These are phyloP conservation scores for Rhagonycha fulva DNA, from an alignment of 2,888 invertebrate species.

Conservation along the genomic window DNA sequence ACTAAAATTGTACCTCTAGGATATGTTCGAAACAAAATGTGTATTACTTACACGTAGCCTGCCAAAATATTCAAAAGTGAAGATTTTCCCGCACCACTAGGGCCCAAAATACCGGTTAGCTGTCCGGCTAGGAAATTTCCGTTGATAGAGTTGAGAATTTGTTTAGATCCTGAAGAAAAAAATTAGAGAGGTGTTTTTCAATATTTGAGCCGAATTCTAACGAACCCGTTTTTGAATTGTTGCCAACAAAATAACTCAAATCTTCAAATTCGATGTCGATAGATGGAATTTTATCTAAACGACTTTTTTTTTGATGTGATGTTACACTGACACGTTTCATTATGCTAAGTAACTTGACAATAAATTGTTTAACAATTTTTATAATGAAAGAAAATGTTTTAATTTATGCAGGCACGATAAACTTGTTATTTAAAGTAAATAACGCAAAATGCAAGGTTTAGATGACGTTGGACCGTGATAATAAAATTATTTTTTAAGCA, in stretches of 20 bases:
- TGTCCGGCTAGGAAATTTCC: slow-evolving; percentile 22
- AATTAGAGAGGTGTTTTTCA: no score
- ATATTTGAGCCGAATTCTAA: neutral
- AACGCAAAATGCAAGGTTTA: neutral
- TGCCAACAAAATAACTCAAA: slow-evolving; percentile 1
- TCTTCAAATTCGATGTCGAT: slow-evolving; percentile 20
- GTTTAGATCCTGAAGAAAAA: slow-evolving; percentile 10
- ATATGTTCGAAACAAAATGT: neutral
- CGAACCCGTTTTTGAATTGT: neutral
- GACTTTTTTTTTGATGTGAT: neutral
- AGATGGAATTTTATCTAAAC: neutral
- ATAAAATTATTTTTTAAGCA: no score
- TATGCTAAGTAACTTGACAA: neutral
- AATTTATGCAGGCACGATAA: neutral
- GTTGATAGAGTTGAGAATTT: slow-evolving; percentile 19
- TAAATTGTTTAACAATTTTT: neutral
- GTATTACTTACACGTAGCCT: slow-evolving; percentile 23
- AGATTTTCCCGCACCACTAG: slow-evolving; percentile 25
- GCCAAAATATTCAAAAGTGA: slow-evolving; percentile 22
- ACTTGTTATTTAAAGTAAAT: neutral
- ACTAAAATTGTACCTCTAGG: slow-evolving; percentile 28
- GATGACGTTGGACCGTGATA: neutral
- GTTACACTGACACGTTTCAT: neutral
- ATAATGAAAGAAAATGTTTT: neutral
- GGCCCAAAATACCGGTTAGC: slow-evolving; percentile 21